Conservation (phyloP, 2,888 invertebrate genomes). For the Platycnemis pennipes region DNA sequence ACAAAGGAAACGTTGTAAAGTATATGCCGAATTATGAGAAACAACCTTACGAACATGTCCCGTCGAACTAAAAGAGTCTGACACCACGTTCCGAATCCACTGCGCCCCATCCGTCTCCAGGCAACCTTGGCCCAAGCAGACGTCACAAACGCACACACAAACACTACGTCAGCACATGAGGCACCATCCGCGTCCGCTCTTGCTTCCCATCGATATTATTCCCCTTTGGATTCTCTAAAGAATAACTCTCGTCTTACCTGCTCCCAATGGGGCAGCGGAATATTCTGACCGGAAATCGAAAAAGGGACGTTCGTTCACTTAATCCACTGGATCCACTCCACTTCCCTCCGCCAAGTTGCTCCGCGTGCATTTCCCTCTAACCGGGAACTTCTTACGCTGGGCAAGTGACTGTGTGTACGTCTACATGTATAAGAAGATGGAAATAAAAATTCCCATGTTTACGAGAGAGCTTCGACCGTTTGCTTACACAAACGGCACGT, state of each 20-base stretch:
- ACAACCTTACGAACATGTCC: too few relatives aligned
- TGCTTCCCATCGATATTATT: not conserved
- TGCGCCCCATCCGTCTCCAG: not conserved
- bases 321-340: slow-evolving; percentile 23
- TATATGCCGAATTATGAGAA: too few relatives aligned
- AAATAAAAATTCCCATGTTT: not conserved
- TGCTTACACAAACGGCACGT: not conserved
- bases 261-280: not conserved
- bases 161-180: not conserved
- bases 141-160: not conserved
- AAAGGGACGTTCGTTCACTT: slow-evolving; percentile 36
- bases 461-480: not conserved
- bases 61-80: too few relatives aligned
- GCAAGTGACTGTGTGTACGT: not conserved
- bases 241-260: not conserved
- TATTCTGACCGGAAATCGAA: slow-evolving; percentile 51
- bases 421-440: too few relatives aligned
- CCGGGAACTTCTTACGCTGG: not conserved
- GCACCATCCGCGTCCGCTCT: not conserved
- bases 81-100: not conserved
- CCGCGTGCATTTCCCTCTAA: not conserved
- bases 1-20: too few relatives aligned
- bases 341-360: not conserved
- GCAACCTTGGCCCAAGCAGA: not conserved
- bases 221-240: not conserved